phyloP scores from a whole-genome alignment of 2,113 vertebrate genomes.

The Helogale parvula region DNA sequence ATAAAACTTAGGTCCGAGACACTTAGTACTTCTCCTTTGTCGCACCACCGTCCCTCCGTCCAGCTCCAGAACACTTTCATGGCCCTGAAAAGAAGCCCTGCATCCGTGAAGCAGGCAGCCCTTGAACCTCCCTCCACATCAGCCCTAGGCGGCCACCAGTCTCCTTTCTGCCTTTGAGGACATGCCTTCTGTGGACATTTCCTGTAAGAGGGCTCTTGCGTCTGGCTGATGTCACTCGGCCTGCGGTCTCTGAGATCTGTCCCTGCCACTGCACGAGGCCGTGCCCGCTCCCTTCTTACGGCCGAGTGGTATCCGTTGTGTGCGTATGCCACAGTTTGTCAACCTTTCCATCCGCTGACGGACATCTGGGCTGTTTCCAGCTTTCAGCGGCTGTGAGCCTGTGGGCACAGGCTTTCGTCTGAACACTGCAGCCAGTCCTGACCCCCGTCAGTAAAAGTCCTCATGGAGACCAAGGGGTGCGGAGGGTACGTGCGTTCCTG shows the following conservation, averaged over 20 bases:
- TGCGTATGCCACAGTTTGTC: no score
- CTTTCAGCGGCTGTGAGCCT: neutral
- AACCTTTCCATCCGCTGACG: neutral
- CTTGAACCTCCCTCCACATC: no score
- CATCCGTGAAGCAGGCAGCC: rapidly evolving
- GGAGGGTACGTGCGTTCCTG: neutral
- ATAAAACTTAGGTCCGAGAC: rapidly evolving
- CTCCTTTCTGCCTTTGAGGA: neutral
- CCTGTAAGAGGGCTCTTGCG: neutral
- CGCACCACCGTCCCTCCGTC: rapidly evolving
- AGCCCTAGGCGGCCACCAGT: neutral
- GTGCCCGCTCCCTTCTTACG: neutral
- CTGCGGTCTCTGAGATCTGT: neutral
- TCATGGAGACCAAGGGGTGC: neutral
- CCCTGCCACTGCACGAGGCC: no score
- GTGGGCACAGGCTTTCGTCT: neutral
- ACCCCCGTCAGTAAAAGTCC: neutral
- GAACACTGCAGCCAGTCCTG: neutral
- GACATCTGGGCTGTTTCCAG: neutral
- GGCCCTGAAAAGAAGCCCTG: neutral
- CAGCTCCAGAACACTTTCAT: neutral
- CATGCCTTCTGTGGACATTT: neutral
- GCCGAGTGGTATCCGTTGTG: neutral
- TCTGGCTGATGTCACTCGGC: neutral
- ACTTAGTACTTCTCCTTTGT: rapidly evolving